Base-by-base conservation (phyloP, 2,797 vertebrate genomes). In the Scarus forsteni region DNA sequence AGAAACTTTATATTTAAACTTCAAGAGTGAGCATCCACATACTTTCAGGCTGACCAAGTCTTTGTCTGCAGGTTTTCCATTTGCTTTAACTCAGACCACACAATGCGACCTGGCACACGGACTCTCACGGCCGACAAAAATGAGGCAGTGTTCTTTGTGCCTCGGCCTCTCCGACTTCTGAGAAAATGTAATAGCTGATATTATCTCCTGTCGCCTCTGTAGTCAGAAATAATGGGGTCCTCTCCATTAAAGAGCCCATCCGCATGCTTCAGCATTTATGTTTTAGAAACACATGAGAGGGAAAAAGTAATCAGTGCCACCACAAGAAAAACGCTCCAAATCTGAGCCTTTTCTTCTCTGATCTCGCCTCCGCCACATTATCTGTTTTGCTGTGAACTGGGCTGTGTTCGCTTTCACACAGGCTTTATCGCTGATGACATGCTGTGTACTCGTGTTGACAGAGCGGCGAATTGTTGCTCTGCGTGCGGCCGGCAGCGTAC, bases 131-230 rank as follows among this genome's bases (percentile, higher is more conserved):
- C 38, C 70, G 43, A 73, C 74, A 58, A 79, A 85, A 80, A 75
- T 61, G 46, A 77, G 56, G 39, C 66, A 60, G 79, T 76, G 80
- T 80, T 79, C 71, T 85, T 82, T 86, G 69, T 69, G 70, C 75
- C 13, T 40, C 67, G 58, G 65, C 72, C 83, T 83, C 77, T 66
- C 44, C 81, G 81, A 86, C 80, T 91, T 92, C 82, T 88, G 84
- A 91, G 83, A 85, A 85, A 92, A 91, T 72, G 74, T 85, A 91
- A 90, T 90, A 77, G 88, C 86, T 92, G 92, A 92, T 93, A 85
- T 85, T 86, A 93, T 92, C 90, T 88, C 66, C 62, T 72, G 62
- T 66, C 50, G 81, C 73, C 62, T 80, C 77, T 73, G 73, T 58
- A 58, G 70, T 43, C 12, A 66, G 66, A 88, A 92, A 83, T 86